These are phyloP conservation scores for Sebastes alutus DNA, from an alignment of 2,797 vertebrate genomes.

Conservation along the genomic window DNA sequence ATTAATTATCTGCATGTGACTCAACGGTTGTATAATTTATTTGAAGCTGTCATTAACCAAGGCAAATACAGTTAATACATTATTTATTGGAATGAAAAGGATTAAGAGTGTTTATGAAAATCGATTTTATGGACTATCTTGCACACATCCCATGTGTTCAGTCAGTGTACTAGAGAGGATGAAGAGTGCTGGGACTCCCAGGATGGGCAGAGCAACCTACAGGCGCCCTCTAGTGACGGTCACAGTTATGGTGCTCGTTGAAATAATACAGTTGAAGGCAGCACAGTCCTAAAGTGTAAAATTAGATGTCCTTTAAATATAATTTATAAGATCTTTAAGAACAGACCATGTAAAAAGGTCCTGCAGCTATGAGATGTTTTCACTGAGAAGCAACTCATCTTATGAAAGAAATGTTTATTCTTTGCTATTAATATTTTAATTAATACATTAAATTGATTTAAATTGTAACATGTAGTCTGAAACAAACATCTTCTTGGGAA, in stretches of 20 bases:
- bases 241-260: neutral
- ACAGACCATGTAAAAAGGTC: neutral
- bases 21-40: neutral
- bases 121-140: constrained; percentile 27
- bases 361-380: neutral
- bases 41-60: constrained; percentile 11
- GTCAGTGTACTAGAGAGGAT: neutral
- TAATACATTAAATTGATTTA: neutral
- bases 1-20: neutral
- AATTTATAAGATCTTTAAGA: neutral
- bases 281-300: neutral
- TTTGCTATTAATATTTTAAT: neutral
- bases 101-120: constrained; percentile 47
- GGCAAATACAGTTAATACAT: constrained; percentile 9
- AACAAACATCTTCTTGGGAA: neutral
- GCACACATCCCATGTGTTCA: constrained; percentile 32
- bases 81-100: constrained; percentile 21
- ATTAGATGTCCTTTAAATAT: neutral
- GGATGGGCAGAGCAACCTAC: constrained; percentile 47
- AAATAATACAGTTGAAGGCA: neutral
- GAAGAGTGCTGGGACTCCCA: constrained; percentile 2
- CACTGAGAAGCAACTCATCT: neutral
- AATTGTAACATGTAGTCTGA: neutral
- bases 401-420: neutral
- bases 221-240: constrained; percentile 81